phyloP scores from a whole-genome alignment of 1,140 invertebrate genomes.

The Pteromalus puparum region DNA sequence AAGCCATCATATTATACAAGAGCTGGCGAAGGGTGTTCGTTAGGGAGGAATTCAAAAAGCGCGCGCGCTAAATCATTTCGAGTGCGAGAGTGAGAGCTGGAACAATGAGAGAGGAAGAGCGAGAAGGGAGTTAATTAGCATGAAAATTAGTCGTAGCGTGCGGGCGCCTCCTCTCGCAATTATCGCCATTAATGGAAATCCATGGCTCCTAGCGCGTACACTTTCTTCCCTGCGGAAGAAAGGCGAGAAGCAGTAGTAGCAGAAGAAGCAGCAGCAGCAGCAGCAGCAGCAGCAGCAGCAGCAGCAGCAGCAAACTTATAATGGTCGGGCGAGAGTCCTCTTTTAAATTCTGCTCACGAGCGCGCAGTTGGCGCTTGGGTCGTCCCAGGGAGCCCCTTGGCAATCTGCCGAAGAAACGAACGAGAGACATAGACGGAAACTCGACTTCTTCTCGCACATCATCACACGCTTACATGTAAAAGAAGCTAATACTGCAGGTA shows the following conservation, averaged over 20 bases:
- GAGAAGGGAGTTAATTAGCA: slow-evolving; percentile 31
- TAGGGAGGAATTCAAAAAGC: not conserved
- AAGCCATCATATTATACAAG: no score
- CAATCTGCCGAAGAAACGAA: slow-evolving; percentile 61
- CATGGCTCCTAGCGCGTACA: not conserved
- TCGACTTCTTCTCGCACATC: not conserved
- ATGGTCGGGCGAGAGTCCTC: slow-evolving; percentile 35
- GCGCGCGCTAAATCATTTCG: not conserved
- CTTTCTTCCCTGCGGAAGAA: slow-evolving; percentile 5
- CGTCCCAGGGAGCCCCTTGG: slow-evolving; percentile 61
- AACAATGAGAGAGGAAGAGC: not conserved
- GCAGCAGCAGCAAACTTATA: slow-evolving; percentile 31
- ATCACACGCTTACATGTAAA: not conserved
- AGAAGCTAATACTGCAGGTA: not conserved
- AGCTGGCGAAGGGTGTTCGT: not conserved
- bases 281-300: slow-evolving; percentile 3
- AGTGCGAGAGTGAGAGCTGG: not conserved
- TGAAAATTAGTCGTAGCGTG: slow-evolving; percentile 39
- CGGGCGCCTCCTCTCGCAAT: slow-evolving; percentile 7
- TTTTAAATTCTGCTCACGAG: slow-evolving; percentile 63
- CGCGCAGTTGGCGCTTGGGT: slow-evolving; percentile 58
- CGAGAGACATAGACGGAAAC: slow-evolving; percentile 1
- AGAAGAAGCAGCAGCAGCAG: slow-evolving; percentile 38
- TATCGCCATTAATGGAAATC: slow-evolving; percentile 49
- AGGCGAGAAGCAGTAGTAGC: slow-evolving; percentile 38